Percentiles rank a stretch among this genome's conserved stretches.
phyloP scores from a whole-genome alignment of 92 coral and sea anemone species.

The Parazoanthus darwini region DNA sequence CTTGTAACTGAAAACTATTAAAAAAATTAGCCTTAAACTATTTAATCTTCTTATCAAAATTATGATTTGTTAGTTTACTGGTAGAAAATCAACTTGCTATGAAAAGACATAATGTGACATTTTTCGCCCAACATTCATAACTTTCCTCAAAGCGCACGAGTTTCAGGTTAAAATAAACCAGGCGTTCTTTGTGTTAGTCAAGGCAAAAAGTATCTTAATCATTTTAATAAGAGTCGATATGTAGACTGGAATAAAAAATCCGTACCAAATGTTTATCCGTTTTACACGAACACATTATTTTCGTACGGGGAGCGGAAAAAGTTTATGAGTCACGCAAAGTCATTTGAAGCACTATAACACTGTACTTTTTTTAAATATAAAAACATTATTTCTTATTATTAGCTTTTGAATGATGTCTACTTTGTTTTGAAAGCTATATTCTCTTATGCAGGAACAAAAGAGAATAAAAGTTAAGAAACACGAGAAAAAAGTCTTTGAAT shows the following conservation, averaged over 20 bases:
- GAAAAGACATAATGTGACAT: background rate
- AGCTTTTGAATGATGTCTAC: background rate
- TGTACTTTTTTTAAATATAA: background rate
- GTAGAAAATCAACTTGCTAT: background rate
- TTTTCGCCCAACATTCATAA: background rate
- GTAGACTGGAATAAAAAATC: background rate
- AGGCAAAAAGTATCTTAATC: background rate
- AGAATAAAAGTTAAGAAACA: conserved; percentile 13
- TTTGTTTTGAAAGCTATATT: background rate
- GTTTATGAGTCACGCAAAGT: too few species aligned
- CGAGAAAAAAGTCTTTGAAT: conserved; percentile 40
- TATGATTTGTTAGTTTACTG: background rate
- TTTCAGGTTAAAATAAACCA: background rate
- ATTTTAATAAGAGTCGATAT: too few species aligned
- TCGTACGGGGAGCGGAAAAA: background rate
- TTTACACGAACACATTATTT: background rate
- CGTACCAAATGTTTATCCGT: background rate
- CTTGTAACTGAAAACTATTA: too few species aligned
- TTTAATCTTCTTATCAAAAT: too few species aligned
- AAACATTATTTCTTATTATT: background rate
- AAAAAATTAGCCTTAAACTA: background rate
- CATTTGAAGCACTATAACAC: background rate
- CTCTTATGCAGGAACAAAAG: conserved; percentile 1
- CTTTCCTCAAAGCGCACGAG: background rate
- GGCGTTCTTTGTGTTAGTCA: background rate